Percentiles rank a stretch among this genome's conserved stretches.
Conservation (phyloP, 1,140 invertebrate genomes). For the Leptoteleia sp. region DNA sequence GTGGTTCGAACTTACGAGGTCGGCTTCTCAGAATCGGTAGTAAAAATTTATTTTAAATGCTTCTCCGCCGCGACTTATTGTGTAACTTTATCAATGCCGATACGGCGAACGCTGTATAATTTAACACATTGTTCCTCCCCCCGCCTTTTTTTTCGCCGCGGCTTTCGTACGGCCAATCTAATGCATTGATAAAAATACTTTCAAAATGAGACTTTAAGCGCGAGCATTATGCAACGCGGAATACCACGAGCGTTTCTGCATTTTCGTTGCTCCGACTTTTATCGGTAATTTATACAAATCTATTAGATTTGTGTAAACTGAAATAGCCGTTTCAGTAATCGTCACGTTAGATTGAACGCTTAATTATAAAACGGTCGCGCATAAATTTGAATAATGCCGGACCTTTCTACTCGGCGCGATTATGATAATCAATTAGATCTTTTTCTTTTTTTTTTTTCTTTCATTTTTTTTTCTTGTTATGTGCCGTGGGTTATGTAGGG, state of each 20-base stretch:
- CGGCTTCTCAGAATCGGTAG: too few species aligned
- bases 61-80: too few species aligned
- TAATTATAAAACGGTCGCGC: slow-evolving; percentile 37
- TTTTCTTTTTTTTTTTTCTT: too few species aligned
- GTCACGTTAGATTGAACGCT: slow-evolving; percentile 42
- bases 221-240: slow-evolving; percentile 15
- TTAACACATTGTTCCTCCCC: too few species aligned
- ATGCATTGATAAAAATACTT: slow-evolving; percentile 17
- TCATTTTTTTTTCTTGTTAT: too few species aligned
- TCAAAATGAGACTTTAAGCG: slow-evolving; percentile 2
- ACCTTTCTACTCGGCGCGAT: slow-evolving; percentile 33
- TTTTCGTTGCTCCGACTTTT: slow-evolving; percentile 7
- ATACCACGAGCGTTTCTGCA: slow-evolving; percentile 9
- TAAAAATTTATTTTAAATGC: too few species aligned
- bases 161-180: too few species aligned
- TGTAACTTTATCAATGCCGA: too few species aligned
- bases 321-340: slow-evolving; percentile 21
- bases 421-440: slow-evolving; percentile 23
- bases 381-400: slow-evolving; percentile 47
- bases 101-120: too few species aligned
- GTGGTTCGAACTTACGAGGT: too few species aligned
- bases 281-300: slow-evolving; percentile 42
- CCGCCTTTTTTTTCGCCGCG: too few species aligned
- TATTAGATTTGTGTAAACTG: slow-evolving; percentile 13
- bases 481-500: not conserved